phyloP scores from a whole-genome alignment of 2,797 vertebrate species.

The Coendou prehensilis region DNA sequence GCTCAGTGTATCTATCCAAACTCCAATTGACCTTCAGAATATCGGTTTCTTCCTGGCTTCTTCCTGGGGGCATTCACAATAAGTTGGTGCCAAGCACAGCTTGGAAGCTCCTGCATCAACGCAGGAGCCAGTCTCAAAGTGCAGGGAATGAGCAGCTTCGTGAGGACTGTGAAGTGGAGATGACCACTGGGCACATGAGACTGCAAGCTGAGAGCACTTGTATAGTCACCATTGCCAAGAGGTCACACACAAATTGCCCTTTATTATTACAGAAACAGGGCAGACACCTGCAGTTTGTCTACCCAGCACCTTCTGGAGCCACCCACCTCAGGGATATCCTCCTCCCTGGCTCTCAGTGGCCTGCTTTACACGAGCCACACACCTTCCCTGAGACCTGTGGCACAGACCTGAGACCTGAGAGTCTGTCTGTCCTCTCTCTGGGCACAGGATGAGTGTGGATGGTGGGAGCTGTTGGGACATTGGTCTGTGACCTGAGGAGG shows the following conservation, averaged over 20 bases:
- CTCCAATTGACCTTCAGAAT: background rate
- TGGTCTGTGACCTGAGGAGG: background rate
- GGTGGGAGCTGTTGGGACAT: background rate
- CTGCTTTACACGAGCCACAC: background rate
- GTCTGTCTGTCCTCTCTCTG: background rate
- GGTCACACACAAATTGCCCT: background rate
- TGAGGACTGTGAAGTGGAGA: too few species aligned
- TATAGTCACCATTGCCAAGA: background rate
- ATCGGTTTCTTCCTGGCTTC: background rate
- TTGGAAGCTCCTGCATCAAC: background rate
- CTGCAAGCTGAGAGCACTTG: background rate
- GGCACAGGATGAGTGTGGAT: background rate
- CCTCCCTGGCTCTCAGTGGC: background rate
- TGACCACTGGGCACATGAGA: fast-evolving
- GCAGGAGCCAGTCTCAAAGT: background rate
- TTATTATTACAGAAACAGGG: background rate
- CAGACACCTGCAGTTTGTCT: too few species aligned
- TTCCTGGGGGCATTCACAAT: background rate
- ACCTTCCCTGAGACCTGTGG: background rate
- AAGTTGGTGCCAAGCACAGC: background rate
- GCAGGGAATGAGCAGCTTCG: background rate
- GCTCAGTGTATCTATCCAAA: background rate
- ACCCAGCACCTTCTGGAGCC: too few species aligned
- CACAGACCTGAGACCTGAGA: background rate
- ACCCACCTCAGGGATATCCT: background rate